phyloP scores from a whole-genome alignment of 2,113 vertebrate genomes.

The Grallaria varia region DNA sequence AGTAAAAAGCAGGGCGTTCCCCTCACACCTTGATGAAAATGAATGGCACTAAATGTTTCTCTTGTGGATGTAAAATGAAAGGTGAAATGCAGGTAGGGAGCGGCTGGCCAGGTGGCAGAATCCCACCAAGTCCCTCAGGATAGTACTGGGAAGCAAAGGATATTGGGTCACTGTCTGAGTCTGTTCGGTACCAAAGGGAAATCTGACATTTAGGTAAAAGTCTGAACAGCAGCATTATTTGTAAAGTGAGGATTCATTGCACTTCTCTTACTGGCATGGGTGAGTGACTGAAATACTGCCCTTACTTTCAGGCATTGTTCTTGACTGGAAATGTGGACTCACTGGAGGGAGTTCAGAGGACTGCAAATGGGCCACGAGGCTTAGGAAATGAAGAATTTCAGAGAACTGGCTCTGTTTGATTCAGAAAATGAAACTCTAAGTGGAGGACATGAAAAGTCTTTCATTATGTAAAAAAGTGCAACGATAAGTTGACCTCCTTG shows the following conservation, averaged over 20 bases:
- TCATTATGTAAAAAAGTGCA: not conserved
- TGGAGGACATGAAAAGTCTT: not conserved
- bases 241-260: not conserved
- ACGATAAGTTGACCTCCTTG: not conserved
- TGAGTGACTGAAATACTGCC: not conserved
- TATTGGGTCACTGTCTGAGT: not conserved
- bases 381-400: not conserved
- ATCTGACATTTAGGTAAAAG: not conserved
- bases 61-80: not conserved
- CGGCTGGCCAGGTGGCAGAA: not conserved
- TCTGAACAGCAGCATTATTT: not conserved
- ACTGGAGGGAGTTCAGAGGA: not conserved
- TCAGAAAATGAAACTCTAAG: not conserved
- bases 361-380: not conserved
- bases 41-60: not conserved
- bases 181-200: not conserved
- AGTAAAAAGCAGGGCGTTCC: not conserved
- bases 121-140: not conserved
- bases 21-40: not conserved
- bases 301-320: not conserved
- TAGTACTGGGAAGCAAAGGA: not conserved
- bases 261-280: not conserved
- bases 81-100: not conserved
- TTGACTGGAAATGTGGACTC: not conserved
- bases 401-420: not conserved